Conservation (phyloP, 2,113 vertebrate genomes). For the Noturus placidus region DNA sequence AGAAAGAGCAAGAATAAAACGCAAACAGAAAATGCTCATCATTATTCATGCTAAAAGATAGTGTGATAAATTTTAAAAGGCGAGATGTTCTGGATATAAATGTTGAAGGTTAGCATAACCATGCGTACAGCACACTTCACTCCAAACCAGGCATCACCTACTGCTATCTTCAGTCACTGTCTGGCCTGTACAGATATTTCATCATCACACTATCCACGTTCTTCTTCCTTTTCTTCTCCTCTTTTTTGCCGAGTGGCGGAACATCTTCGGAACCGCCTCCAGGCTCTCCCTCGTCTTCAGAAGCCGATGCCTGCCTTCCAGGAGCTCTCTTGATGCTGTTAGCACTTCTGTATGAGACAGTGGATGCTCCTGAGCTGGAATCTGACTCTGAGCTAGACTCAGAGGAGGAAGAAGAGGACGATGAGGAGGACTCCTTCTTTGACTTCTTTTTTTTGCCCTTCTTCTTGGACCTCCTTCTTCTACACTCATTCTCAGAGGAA, state of each 20-base stretch:
- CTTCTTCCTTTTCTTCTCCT: slow-evolving; percentile 88
- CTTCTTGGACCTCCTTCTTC: slow-evolving; percentile 77
- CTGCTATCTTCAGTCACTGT: slow-evolving; percentile 91
- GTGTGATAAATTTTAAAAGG: neutral
- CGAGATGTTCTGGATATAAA: neutral
- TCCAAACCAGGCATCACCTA: slow-evolving; percentile 74
- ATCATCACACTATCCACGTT: slow-evolving; percentile 94
- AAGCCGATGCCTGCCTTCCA: slow-evolving; percentile 44
- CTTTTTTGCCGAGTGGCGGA: slow-evolving; percentile 71
- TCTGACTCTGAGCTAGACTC: slow-evolving; percentile 68
- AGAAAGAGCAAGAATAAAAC: neutral
- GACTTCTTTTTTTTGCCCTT: slow-evolving; percentile 87
- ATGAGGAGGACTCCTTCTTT: slow-evolving; percentile 73
- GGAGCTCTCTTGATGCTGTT: slow-evolving; percentile 88
- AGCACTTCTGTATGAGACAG: slow-evolving; percentile 84
- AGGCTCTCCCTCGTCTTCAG: slow-evolving; percentile 56
- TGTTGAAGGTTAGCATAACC: slow-evolving; percentile 69
- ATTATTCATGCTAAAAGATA: slow-evolving; percentile 10
- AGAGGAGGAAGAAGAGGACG: slow-evolving; percentile 69
- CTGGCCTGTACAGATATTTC: slow-evolving; percentile 93
- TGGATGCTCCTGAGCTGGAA: slow-evolving; percentile 80
- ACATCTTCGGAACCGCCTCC: slow-evolving; percentile 37
- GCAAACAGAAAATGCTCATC: neutral
- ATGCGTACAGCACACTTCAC: slow-evolving; percentile 70
- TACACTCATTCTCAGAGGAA: slow-evolving; percentile 68